Conservation (phyloP, 2,888 invertebrate genomes). For the Chromoteleia sp. region DNA sequence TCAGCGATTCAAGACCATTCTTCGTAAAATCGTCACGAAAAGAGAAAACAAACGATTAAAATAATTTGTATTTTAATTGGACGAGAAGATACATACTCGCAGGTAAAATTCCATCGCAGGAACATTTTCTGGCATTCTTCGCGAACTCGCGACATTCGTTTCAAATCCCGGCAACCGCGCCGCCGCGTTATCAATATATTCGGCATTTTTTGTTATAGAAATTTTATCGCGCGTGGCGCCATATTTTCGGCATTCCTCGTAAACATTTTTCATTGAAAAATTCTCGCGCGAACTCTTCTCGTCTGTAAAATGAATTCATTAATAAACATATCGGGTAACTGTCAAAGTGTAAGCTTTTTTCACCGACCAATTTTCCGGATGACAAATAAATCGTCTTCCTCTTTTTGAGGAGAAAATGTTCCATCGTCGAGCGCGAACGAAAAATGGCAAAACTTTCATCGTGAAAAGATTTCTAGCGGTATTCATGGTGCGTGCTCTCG, state of each 20-base stretch:
- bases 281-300: not conserved
- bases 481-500: conserved; percentile 65
- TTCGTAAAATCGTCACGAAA: not conserved
- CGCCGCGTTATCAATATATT: not conserved
- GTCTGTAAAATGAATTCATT: not conserved
- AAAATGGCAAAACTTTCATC: conserved; percentile 62
- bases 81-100: not conserved
- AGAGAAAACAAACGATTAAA: conserved; percentile 8
- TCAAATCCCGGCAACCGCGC: not conserved
- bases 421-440: conserved; percentile 35
- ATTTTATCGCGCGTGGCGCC: not conserved
- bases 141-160: no score
- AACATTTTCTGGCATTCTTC: not conserved
- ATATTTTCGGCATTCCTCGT: not conserved
- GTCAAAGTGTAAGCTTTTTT: conserved; percentile 1
- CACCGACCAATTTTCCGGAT: conserved; percentile 11
- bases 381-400: conserved; percentile 30
- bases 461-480: conserved; percentile 68
- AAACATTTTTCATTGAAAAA: not conserved
- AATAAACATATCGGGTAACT: not conserved
- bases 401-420: conserved; percentile 44
- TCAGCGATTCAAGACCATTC: not conserved
- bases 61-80: conserved; percentile 13
- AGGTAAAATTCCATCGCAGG: not conserved
- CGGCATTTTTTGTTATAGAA: not conserved